phyloP scores from a whole-genome alignment of 1,140 invertebrate species.

The Leptinotarsa undecemlineata region DNA sequence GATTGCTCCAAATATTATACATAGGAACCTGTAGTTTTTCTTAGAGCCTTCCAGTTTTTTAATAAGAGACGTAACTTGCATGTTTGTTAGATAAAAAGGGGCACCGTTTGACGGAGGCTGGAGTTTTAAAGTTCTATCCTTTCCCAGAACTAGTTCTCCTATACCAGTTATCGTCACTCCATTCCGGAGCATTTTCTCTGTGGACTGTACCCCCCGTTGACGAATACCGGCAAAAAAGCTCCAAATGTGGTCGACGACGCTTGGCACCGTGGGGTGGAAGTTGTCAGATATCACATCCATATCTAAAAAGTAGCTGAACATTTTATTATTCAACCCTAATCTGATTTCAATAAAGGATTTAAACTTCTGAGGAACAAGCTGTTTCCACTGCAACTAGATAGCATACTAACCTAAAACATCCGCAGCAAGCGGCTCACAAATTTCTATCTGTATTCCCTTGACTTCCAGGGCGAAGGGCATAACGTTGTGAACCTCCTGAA shows the following conservation, averaged over 20 bases:
- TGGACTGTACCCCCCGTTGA: slow-evolving; percentile 76
- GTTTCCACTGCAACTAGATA: neutral
- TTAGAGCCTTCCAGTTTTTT: slow-evolving; percentile 70
- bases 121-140: slow-evolving; percentile 63
- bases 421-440: slow-evolving; percentile 72
- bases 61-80: slow-evolving; percentile 50
- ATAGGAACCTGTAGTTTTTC: slow-evolving; percentile 66
- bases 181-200: slow-evolving; percentile 77
- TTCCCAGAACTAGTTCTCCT: slow-evolving; percentile 66
- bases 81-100: slow-evolving; percentile 72
- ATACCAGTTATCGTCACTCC: slow-evolving; percentile 76
- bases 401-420: slow-evolving; percentile 65
- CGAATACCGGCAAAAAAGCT: slow-evolving; percentile 75
- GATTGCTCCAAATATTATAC: slow-evolving; percentile 69
- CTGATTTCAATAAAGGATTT: no score
- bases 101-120: slow-evolving; percentile 70
- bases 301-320: slow-evolving; percentile 54
- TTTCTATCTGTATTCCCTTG: slow-evolving; percentile 67
- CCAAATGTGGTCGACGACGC: slow-evolving; percentile 76
- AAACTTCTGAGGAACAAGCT: no score
- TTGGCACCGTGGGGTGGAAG: slow-evolving; percentile 72
- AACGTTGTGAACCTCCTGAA: slow-evolving; percentile 73
- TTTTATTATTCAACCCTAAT: neutral
- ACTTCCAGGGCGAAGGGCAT: slow-evolving; percentile 74
- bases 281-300: slow-evolving; percentile 76